Base-by-base conservation (phyloP, 2,113 vertebrate genomes). In the Calcarius ornatus region DNA sequence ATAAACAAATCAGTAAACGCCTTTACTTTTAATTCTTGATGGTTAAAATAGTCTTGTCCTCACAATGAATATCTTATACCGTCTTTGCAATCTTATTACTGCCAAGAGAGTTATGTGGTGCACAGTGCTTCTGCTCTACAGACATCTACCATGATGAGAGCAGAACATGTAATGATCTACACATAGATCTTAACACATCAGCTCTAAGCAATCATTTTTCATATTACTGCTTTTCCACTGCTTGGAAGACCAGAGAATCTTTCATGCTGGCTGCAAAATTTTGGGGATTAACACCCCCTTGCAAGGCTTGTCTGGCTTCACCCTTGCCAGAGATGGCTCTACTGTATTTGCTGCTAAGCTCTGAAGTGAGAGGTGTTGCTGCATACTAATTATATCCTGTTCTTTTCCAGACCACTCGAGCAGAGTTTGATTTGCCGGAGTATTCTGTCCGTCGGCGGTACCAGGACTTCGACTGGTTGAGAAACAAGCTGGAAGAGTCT, bases 391-490 rank as follows among this genome's bases (percentile, higher is more conserved):
- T 1, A 1, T 63, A 25, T 71, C 51, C 21, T 94, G 45, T 54
- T 96, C 17, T 71, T 91, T 96, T 88, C 24, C 95, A 99, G 99
- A 99, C 99, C 5, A 98, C 99, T 2, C 97, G 99, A 93, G 98
- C 98, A 48, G 99, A 99, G 93, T 99, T 99, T 90, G 99, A 99
- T 97, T 97, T 99, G 72, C 99, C 99, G 2, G 99, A 99, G 73
- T 99, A 99, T 97, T 98, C 98, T 6, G 97, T 99, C 53, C 98
- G 99, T 17, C 98, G 99, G 70, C 98, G 99, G 53, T 99, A 99
- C 97, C 99, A 99, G 96, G 99, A 99, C 96, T 99, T 99, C 9
- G 99, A 99, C 95, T 99, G 99, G 99, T 95, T 99, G 95, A 98
- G 99, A 94, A 99, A 94, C 93, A 99, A 99, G 92, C 96, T 99